Evolutionary conservation across 1,140 invertebrate genomes (phyloP).

Genomic region (Caenorhabditis remanei): DNA sequence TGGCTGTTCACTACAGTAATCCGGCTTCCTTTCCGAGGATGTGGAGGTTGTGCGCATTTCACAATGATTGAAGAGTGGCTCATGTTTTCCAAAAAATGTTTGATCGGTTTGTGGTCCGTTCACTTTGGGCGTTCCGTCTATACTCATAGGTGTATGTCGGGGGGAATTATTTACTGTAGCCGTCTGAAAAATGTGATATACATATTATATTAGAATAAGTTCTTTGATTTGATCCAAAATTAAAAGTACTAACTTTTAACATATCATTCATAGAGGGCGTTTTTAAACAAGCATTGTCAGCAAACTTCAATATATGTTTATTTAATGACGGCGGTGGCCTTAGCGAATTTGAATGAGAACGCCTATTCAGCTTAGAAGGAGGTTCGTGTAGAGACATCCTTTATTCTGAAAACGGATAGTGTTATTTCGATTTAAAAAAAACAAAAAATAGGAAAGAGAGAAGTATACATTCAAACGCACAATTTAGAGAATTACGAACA

Average conservation of each 20-base stretch:
- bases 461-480: no score
- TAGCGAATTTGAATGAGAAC: neutral
- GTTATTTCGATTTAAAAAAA: no score
- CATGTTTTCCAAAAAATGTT: constrained; percentile 76
- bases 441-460: no score
- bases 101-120: constrained; percentile 66
- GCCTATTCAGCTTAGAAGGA: constrained; percentile 19
- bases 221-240: no score
- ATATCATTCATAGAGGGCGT: constrained; percentile 72
- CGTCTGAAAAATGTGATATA: constrained; percentile 51
- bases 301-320: constrained; percentile 66
- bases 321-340: constrained; percentile 48
- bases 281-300: constrained; percentile 71
- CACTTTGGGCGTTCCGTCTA: neutral
- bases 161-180: constrained; percentile 69
- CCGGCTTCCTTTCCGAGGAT: constrained; percentile 29
- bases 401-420: neutral
- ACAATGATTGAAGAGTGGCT: constrained; percentile 34
- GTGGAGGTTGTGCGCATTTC: constrained; percentile 66
- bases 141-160: constrained; percentile 46
- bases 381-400: constrained; percentile 19
- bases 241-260: constrained; percentile 57
- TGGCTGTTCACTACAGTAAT: no score
- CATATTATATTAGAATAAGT: neutral
- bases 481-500: neutral